These are phyloP conservation scores for Craseonycteris thonglongyai DNA, from an alignment of 2,113 vertebrate genomes.

Conservation along the genomic window DNA sequence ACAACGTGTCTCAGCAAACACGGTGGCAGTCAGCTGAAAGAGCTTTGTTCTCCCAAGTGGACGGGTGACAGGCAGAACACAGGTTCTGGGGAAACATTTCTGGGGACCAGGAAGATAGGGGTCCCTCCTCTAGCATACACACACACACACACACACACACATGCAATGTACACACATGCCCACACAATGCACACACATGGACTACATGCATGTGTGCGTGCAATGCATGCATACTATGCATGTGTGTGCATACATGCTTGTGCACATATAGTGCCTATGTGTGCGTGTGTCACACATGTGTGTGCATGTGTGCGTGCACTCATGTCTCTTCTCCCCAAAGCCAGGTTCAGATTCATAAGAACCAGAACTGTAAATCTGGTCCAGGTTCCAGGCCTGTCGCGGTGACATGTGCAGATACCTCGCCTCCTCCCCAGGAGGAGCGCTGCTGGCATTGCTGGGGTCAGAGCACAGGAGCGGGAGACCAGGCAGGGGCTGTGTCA, in stretches of 20 bases:
- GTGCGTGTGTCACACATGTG: neutral
- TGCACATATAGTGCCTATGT: no score
- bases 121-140: neutral
- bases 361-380: neutral
- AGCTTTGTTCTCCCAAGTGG: conserved; percentile 55
- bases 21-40: conserved; percentile 55
- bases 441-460: rapidly evolving
- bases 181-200: neutral
- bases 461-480: neutral
- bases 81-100: conserved; percentile 35
- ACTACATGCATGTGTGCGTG: rapidly evolving
- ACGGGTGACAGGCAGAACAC: neutral
- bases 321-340: neutral
- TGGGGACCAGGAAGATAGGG: neutral
- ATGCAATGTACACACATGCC: neutral
- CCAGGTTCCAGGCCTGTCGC: neutral
- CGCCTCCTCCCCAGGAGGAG: neutral
- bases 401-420: neutral
- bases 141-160: neutral
- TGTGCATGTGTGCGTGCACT: neutral
- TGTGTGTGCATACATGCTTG: neutral
- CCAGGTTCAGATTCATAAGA: neutral
- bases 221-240: neutral
- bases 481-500: neutral
- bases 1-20: conserved; percentile 60